Evolutionary conservation across 2,888 invertebrate species (phyloP), one percentile per base, ranked within the genome.

Genomic region (Altica lythri): DNA sequence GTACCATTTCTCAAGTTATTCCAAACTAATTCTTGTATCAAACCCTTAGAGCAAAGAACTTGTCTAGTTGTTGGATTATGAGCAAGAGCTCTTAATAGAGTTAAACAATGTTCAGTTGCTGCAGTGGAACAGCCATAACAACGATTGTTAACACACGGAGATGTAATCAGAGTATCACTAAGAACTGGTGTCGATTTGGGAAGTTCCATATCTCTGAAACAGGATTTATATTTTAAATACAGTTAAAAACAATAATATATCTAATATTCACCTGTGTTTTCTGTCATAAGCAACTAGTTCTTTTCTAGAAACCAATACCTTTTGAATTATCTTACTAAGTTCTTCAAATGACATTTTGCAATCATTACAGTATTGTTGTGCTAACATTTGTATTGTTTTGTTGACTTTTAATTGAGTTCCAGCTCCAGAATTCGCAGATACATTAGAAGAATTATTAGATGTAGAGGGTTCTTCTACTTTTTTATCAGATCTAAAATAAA

Each of bases 271-370:
- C 61, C 61, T 85, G 70, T 92, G 92, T 30, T 86, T 86, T 44
- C 92, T 83, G 76, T 96, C 96, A 71, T 93, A 96, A 0, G 93
- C 88, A 4, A 96, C 91, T 30, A 97, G 78, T 73, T 96, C 95
- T 68, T 91, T 88, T 16, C 92, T 82, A 72, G 94, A 95, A 0
- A 96, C 95, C 60, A 95, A 80, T 14, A 96, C 95, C 72, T 92
- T 89, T 81, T 95, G 89, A 63, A 90, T 90, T 60, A 90, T 89
- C 77, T 90, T 90, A 70, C 89, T 95, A 1, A 98, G 82, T 72
- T 97, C 97, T 71, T 97, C 97, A 75, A 96, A 97, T 4, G 94
- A 90, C 3, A 89, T 88, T 74, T 93, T 93, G 73, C 95, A 96
- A 68, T 98, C 97, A 38, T 88, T 89, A 74, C 95, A 95, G 77